Percentiles rank a stretch among this genome's conserved stretches.
phyloP scores from a whole-genome alignment of 2,888 invertebrate genomes.

The Zygaena filipendulae region DNA sequence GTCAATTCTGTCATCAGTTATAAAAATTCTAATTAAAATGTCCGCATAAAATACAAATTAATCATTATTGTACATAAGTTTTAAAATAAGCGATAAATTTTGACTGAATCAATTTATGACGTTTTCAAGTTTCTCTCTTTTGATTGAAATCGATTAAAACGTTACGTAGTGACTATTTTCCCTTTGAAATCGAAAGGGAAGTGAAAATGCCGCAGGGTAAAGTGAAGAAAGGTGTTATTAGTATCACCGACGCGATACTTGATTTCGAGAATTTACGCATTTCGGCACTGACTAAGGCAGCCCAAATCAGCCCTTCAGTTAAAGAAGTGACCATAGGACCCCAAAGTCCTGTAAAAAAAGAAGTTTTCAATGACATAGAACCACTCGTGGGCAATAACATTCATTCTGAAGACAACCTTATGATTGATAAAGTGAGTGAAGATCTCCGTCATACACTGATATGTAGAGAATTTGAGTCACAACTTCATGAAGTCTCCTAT shows the following conservation, averaged over 20 bases:
- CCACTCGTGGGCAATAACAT: conserved; percentile 21
- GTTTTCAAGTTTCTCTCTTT: too few relatives aligned
- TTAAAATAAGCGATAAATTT: too few relatives aligned
- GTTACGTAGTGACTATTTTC: too few relatives aligned
- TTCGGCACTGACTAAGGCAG: conserved; percentile 69
- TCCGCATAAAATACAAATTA: too few relatives aligned
- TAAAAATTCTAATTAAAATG: too few relatives aligned
- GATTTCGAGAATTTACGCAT: conserved; percentile 64
- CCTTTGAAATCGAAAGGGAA: too few relatives aligned
- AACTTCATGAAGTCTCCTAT: conserved; percentile 34
- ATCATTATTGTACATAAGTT: too few relatives aligned
- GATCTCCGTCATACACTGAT: conserved; percentile 41
- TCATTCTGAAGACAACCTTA: conserved; percentile 29
- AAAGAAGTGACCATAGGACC: conserved; percentile 67
- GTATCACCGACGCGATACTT: conserved; percentile 35
- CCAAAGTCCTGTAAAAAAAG: conserved; percentile 27
- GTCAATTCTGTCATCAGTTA: too few relatives aligned
- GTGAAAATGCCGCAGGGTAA: too few relatives aligned
- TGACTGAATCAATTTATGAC: too few relatives aligned
- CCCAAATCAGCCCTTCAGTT: conserved; percentile 56
- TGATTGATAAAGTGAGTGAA: conserved; percentile 40
- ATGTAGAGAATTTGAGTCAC: conserved; percentile 39
- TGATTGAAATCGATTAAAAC: too few relatives aligned
- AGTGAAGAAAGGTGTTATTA: conserved; percentile 32
- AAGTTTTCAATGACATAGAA: conserved; percentile 18